Conservation (phyloP, 2,113 vertebrate species). For the Talpa occidentalis region DNA sequence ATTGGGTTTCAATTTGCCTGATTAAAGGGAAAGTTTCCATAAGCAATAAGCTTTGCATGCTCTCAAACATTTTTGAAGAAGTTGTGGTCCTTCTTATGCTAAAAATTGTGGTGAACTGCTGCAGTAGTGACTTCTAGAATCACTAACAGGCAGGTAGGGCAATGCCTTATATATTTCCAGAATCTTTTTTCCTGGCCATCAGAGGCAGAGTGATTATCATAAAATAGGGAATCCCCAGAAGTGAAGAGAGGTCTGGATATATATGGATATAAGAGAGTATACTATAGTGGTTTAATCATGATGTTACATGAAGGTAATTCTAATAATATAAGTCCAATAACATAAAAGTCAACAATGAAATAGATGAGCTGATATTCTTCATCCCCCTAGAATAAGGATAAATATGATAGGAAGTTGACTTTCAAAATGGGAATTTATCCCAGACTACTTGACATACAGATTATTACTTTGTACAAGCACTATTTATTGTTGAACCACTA, state of each 20-base stretch:
- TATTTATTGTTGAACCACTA: background rate
- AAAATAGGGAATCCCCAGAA: background rate
- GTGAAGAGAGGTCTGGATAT: background rate
- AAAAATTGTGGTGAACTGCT: background rate
- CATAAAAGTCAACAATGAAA: background rate
- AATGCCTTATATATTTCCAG: background rate
- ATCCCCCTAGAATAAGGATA: background rate
- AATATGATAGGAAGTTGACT: background rate
- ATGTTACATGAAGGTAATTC: background rate
- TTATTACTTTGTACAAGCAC: background rate
- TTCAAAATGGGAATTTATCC: slow-evolving; percentile 16
- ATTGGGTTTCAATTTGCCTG: background rate
- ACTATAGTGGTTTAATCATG: background rate
- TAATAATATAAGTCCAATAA: background rate
- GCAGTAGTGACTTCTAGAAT: background rate
- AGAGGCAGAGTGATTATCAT: background rate
- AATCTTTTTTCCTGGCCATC: background rate
- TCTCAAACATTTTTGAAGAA: slow-evolving; percentile 10
- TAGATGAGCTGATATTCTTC: background rate
- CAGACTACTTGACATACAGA: background rate
- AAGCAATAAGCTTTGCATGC: background rate
- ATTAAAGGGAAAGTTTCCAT: background rate
- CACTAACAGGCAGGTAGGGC: background rate
- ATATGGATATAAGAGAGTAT: background rate
- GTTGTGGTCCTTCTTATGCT: background rate